These are phyloP conservation scores for Apodemia hepburni DNA, from an alignment of 2,888 invertebrate genomes.

Conservation along the genomic window DNA sequence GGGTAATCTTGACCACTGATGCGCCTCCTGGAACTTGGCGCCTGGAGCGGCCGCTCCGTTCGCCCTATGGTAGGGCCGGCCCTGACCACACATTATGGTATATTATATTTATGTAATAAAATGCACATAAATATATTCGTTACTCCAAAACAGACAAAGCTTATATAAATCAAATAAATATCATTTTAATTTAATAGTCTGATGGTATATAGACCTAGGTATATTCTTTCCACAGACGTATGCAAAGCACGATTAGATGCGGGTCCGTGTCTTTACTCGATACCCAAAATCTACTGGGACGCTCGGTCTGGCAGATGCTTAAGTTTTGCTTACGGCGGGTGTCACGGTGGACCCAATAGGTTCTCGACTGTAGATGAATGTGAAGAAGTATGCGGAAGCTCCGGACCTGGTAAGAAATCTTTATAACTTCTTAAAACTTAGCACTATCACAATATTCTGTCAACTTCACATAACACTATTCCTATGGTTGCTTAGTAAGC, in stretches of 20 bases:
- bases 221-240: constrained; percentile 77
- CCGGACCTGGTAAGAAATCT: constrained; percentile 47
- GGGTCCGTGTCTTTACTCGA: constrained; percentile 85
- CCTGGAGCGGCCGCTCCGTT: too few relatives aligned
- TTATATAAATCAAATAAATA: too few relatives aligned
- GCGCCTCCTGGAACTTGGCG: too few relatives aligned
- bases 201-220: too few relatives aligned
- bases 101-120: too few relatives aligned
- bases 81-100: too few relatives aligned
- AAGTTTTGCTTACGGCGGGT: constrained; percentile 89
- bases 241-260: constrained; percentile 84
- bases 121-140: too few relatives aligned
- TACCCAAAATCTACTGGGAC: constrained; percentile 87
- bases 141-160: too few relatives aligned
- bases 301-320: constrained; percentile 79
- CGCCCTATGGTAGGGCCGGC: too few relatives aligned
- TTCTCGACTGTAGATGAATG: constrained; percentile 82
- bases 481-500: background rate
- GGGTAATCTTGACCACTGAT: too few relatives aligned
- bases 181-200: too few relatives aligned
- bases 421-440: background rate
- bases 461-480: background rate
- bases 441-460: background rate
- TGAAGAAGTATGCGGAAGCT: constrained; percentile 81
- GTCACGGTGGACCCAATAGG: constrained; percentile 82